These are phyloP conservation scores for Parasteatoda lunata DNA, from an alignment of 2,888 invertebrate species.

Conservation along the genomic window DNA sequence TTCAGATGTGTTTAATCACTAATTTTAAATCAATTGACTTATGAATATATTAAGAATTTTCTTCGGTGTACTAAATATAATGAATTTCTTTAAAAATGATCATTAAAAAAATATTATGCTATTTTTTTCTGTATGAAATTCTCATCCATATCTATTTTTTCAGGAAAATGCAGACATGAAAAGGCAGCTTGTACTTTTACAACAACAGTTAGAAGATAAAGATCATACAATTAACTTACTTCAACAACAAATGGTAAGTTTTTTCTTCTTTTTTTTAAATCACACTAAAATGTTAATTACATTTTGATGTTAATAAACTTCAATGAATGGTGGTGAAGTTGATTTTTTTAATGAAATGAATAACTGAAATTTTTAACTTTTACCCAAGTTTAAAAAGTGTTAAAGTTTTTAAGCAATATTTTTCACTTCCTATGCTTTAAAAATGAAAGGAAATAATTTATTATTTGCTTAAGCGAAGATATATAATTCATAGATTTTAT, in stretches of 20 bases:
- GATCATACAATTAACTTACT: slow-evolving; percentile 87
- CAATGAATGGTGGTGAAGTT: neutral
- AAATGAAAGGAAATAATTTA: too few relatives aligned
- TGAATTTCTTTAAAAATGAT: too few relatives aligned
- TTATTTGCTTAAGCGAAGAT: too few relatives aligned
- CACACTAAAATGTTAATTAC: too few relatives aligned
- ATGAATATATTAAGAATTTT: neutral
- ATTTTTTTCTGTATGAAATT: too few relatives aligned
- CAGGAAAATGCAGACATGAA: slow-evolving; percentile 70
- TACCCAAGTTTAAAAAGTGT: neutral
- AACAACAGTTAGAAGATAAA: slow-evolving; percentile 89
- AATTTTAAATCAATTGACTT: too few relatives aligned
- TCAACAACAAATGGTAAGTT: slow-evolving; percentile 81
- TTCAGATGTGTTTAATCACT: too few relatives aligned
- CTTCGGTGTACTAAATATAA: neutral
- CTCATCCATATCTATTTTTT: neutral
- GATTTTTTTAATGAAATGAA: neutral
- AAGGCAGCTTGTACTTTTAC: slow-evolving; percentile 67
- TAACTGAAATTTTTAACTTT: neutral
- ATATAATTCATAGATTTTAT: too few relatives aligned
- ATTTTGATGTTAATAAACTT: too few relatives aligned
- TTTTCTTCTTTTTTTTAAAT: neutral
- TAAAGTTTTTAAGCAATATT: neutral
- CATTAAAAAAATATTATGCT: too few relatives aligned
- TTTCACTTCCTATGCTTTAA: too few relatives aligned